Conservation (phyloP, 2,888 invertebrate species). For the Eupithecia inturbata region DNA sequence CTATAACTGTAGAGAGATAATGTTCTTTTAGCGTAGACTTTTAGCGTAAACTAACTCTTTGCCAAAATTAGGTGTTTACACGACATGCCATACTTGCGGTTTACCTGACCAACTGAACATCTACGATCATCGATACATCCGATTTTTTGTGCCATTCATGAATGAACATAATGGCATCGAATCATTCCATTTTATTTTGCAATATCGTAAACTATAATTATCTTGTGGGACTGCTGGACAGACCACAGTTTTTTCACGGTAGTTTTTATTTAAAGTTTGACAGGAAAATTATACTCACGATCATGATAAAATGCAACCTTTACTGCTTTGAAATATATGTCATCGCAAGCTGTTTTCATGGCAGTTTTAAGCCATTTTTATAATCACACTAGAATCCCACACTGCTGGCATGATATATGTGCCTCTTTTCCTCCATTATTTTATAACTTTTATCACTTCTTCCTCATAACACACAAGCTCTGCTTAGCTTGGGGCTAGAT, state of each 20-base stretch:
- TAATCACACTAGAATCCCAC: background rate
- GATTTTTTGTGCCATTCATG: constrained; percentile 73
- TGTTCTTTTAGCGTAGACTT: too few relatives aligned
- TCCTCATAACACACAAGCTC: too few relatives aligned
- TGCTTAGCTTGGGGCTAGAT: too few relatives aligned
- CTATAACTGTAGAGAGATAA: too few relatives aligned
- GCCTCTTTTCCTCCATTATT: background rate
- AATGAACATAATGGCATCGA: constrained; percentile 68
- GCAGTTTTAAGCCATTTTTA: background rate
- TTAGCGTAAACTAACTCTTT: constrained; percentile 60
- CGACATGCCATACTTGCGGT: constrained; percentile 70
- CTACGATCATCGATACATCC: constrained; percentile 70
- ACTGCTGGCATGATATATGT: background rate
- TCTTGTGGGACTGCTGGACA: constrained; percentile 23
- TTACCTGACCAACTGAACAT: constrained; percentile 63
- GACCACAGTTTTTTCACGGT: constrained; percentile 17
- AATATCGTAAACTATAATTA: constrained; percentile 48
- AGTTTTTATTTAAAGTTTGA: constrained; percentile 13
- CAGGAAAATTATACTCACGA: constrained; percentile 9
- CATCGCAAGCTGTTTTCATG: background rate
- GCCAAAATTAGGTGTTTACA: constrained; percentile 70
- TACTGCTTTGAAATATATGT: background rate
- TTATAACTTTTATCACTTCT: too few relatives aligned
- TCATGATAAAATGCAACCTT: constrained; percentile 12
- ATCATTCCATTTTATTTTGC: constrained; percentile 57